Percentiles rank a stretch among this genome's conserved stretches.
These are phyloP conservation scores for Danio aesculapii DNA, from an alignment of 2,797 vertebrate species.

Conservation along the genomic window DNA sequence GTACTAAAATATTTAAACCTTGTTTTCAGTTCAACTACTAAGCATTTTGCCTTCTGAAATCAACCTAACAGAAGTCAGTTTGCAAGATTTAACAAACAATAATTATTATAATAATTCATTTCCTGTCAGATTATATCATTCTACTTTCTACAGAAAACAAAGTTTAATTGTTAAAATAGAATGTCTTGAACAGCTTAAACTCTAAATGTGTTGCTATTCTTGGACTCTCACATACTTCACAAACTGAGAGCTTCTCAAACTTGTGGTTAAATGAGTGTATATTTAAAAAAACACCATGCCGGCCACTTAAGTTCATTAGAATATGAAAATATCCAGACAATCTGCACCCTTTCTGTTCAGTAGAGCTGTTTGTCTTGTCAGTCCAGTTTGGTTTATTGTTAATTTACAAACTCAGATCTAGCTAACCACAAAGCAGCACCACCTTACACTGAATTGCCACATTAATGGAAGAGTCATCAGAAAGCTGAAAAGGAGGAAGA, in stretches of 20 bases:
- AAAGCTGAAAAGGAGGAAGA: neutral
- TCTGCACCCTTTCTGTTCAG: neutral
- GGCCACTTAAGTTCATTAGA: neutral
- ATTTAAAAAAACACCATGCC: neutral
- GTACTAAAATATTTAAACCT: neutral
- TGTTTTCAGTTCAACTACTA: neutral
- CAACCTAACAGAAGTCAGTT: neutral
- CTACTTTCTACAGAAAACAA: neutral
- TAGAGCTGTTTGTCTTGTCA: neutral
- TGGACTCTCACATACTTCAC: neutral
- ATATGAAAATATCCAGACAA: neutral
- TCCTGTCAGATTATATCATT: neutral
- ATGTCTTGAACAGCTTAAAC: neutral
- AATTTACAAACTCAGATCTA: neutral
- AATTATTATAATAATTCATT: neutral
- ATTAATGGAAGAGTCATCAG: neutral
- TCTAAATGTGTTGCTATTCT: neutral
- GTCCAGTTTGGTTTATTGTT: neutral
- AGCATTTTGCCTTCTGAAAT: neutral
- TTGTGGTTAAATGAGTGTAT: neutral
- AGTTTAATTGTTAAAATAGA: neutral
- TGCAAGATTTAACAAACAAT: neutral
- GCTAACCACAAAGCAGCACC: neutral
- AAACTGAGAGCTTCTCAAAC: neutral
- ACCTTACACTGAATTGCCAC: neutral